Evolutionary conservation across 2,113 vertebrate genomes (phyloP).

Genomic region (Calyptomena viridis): DNA sequence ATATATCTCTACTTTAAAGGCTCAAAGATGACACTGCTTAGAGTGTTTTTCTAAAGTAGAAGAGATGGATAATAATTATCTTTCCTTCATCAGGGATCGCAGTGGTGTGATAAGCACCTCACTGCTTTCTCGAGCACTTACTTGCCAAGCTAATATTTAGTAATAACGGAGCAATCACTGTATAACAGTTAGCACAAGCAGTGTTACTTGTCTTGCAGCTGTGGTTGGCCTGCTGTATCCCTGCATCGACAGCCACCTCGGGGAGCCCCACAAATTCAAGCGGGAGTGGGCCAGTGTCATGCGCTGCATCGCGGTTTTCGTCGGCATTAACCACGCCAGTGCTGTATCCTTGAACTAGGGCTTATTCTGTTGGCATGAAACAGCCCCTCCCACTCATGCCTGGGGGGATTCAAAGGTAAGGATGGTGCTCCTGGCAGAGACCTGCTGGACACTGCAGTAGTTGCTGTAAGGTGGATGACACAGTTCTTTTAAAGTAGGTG

Average conservation of each 20-base stretch:
- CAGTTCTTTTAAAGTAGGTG: neutral
- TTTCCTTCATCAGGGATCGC: neutral
- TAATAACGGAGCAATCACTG: neutral
- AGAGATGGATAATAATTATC: neutral
- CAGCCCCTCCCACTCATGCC: neutral
- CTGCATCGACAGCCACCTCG: conserved; percentile 83
- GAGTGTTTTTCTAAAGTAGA: neutral
- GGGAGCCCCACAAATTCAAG: conserved; percentile 86
- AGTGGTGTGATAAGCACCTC: neutral
- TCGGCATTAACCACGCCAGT: conserved; percentile 84
- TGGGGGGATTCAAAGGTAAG: neutral
- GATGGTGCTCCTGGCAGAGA: neutral
- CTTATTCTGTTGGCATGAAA: neutral
- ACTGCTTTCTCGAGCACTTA: neutral
- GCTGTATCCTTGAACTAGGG: conserved; percentile 77
- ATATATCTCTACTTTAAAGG: neutral
- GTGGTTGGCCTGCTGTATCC: conserved; percentile 82
- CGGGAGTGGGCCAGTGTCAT: conserved; percentile 85
- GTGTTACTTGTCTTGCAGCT: conserved; percentile 61
- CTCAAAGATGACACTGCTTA: neutral
- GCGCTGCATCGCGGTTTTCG: conserved; percentile 83
- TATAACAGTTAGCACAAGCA: neutral
- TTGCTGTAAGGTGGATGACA: rapidly evolving
- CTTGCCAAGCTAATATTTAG: neutral
- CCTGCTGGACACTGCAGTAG: neutral